A percentile compares a stretch with the other conserved stretches of the same genome.
Evolutionary conservation across 2,113 vertebrate genomes (phyloP).

Genomic region (Rhinogobius similis): DNA sequence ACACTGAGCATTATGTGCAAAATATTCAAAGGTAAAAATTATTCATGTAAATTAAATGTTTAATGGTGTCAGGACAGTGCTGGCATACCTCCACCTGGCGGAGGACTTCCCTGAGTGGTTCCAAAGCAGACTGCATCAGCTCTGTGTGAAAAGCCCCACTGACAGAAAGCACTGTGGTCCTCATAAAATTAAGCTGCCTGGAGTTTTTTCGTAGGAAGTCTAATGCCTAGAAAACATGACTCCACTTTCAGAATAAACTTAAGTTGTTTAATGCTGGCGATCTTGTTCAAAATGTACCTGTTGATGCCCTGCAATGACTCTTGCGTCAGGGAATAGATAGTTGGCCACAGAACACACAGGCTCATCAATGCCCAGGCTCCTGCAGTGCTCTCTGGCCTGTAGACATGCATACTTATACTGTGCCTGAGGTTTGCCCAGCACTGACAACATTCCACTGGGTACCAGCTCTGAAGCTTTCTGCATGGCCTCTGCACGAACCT

Average conservation of each 20-base stretch:
- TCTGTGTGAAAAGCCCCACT: slow-evolving; percentile 92
- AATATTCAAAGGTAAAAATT: too few relatives aligned
- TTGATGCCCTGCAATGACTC: slow-evolving; percentile 91
- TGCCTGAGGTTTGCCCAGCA: slow-evolving; percentile 80
- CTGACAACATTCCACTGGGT: slow-evolving; percentile 90
- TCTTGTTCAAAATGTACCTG: slow-evolving; percentile 74
- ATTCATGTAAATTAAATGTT: too few relatives aligned
- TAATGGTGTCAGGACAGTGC: too few relatives aligned
- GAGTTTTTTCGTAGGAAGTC: slow-evolving; percentile 88
- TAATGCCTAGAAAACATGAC: slow-evolving; percentile 79
- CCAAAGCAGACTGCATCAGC: slow-evolving; percentile 84
- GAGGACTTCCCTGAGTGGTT: slow-evolving; percentile 81
- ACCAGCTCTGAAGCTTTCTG: slow-evolving; percentile 85
- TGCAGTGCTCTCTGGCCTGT: slow-evolving; percentile 88
- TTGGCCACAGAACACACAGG: slow-evolving; percentile 88
- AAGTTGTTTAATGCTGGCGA: background rate
- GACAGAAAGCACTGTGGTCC: slow-evolving; percentile 82
- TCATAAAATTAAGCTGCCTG: slow-evolving; percentile 75
- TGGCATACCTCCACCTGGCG: slow-evolving; percentile 69
- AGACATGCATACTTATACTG: slow-evolving; percentile 83
- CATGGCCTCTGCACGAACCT: slow-evolving; percentile 93
- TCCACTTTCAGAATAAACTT: background rate
- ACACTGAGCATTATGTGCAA: too few relatives aligned
- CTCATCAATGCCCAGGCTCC: slow-evolving; percentile 78
- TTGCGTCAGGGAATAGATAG: slow-evolving; percentile 91